phyloP scores from a whole-genome alignment of 2,797 vertebrate species.

The Pelobates cultripes region DNA sequence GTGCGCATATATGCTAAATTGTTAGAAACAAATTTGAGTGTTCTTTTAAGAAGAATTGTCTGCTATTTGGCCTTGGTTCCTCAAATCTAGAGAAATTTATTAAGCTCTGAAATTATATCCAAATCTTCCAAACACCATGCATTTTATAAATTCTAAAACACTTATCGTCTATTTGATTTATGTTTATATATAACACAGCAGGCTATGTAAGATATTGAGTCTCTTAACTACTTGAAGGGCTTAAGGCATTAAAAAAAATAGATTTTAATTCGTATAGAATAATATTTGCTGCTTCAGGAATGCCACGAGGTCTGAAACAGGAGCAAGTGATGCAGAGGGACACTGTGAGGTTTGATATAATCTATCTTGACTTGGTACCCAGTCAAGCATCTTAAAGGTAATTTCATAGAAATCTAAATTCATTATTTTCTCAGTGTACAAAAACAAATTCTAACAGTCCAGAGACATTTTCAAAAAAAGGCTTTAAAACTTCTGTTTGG shows the following conservation, averaged over 20 bases:
- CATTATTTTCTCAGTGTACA: slow-evolving; percentile 45
- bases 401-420: slow-evolving; percentile 55
- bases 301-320: background rate
- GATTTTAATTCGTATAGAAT: slow-evolving; percentile 16
- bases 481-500: slow-evolving; percentile 45
- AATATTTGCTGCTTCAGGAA: background rate
- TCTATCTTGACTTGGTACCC: slow-evolving; percentile 44
- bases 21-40: too few relatives aligned
- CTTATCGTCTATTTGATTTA: too few relatives aligned
- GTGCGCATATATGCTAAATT: too few relatives aligned
- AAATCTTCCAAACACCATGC: too few relatives aligned
- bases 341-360: slow-evolving; percentile 30
- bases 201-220: background rate
- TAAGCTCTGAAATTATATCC: too few relatives aligned
- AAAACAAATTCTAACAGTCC: slow-evolving; percentile 42
- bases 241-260: background rate
- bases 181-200: too few relatives aligned
- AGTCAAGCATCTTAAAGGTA: slow-evolving; percentile 45
- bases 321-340: slow-evolving; percentile 16
- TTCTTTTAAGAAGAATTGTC: too few relatives aligned
- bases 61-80: too few relatives aligned
- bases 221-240: background rate
- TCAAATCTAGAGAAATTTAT: too few relatives aligned
- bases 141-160: too few relatives aligned
- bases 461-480: slow-evolving; percentile 47